Percentiles rank a stretch among this genome's conserved stretches.
These are phyloP conservation scores for Stratiolaelaps scimitus DNA, from an alignment of 1,140 invertebrate genomes.

Conservation along the genomic window DNA sequence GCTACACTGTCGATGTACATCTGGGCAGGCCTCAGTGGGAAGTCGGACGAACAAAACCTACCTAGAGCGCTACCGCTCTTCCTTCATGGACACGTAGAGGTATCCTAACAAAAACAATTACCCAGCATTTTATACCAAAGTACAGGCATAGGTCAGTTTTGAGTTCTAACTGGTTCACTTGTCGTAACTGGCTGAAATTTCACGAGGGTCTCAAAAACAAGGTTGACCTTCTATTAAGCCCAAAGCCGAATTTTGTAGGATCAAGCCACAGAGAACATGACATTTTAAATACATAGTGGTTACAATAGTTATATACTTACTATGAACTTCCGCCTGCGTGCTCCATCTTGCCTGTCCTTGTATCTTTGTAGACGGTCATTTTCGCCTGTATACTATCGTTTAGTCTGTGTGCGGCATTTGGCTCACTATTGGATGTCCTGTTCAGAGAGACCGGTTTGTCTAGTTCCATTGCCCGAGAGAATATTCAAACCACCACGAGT, in stretches of 20 bases:
- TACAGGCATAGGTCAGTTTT: too few relatives aligned
- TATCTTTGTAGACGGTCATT: not conserved
- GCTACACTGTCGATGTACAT: too few relatives aligned
- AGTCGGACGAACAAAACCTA: too few relatives aligned
- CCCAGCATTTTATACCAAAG: too few relatives aligned
- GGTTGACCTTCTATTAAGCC: too few relatives aligned
- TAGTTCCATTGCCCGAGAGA: not conserved
- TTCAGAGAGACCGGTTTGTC: conserved; percentile 23
- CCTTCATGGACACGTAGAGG: conserved; percentile 8
- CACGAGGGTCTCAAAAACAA: too few relatives aligned
- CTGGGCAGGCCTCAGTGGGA: too few relatives aligned
- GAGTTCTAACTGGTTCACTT: too few relatives aligned
- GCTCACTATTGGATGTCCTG: not conserved
- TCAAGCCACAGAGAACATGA: not conserved
- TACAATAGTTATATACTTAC: not conserved
- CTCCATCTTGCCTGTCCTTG: not conserved
- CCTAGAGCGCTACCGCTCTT: conserved; percentile 4
- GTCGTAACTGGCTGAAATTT: too few relatives aligned
- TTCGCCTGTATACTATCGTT: conserved; percentile 2
- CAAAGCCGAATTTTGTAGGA: too few relatives aligned
- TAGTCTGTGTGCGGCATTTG: conserved; percentile 8
- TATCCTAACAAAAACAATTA: not conserved
- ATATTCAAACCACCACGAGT: not conserved
- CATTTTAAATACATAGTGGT: not conserved
- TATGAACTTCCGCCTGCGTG: not conserved